Evolutionary conservation across 2,797 vertebrate species (phyloP), one percentile per base, ranked within the genome.

Genomic region (Dryobates pubescens): DNA sequence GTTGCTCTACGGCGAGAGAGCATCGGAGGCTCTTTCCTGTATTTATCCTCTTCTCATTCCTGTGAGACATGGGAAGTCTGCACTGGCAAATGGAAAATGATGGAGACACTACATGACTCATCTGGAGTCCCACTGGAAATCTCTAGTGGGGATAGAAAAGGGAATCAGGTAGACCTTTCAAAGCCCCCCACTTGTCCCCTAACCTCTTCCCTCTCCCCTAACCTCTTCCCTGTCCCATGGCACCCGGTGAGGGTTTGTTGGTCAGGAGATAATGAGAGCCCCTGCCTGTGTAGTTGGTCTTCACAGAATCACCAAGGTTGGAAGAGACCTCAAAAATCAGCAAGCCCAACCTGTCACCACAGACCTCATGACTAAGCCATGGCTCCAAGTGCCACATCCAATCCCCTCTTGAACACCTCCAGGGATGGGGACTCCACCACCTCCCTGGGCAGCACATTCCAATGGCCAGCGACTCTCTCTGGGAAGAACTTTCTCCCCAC

Each of bases 251-350:
- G 8, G 23, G 38, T 17, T 4, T 63, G 38, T 9, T 57, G 67
- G 23, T 45, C 56, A 57, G 69, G n/a, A 74, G 59, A 9, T 3
- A 27, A 34, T 4, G 59, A 75, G 49, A 89, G 17, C 20, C 41
- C 26, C 32, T 0, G 1, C 15, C 32, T 2, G 0, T 34, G 64
- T 5, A 38, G 51, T 14, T 0, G 0, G 9, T 20, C 47, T 49
- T 22, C 47, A 49, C 20, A 47, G 19, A 49, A 49, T 22, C 47
- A 49, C 8, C 36, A 36, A 36, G 36, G 36, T 36, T 36, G 36
- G 9, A 36, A 36, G 36, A 36, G 36, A 36, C 36, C 36, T 36
- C 36, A 36, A 10, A 36, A 36, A 36, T 36, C 36, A 36, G 36
- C 36, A 10, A 36, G 36, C 36, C 36, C 36, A 36, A 36, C 36